Base-by-base conservation (phyloP, 2,113 vertebrate genomes). In the Hepsetus odoe region DNA sequence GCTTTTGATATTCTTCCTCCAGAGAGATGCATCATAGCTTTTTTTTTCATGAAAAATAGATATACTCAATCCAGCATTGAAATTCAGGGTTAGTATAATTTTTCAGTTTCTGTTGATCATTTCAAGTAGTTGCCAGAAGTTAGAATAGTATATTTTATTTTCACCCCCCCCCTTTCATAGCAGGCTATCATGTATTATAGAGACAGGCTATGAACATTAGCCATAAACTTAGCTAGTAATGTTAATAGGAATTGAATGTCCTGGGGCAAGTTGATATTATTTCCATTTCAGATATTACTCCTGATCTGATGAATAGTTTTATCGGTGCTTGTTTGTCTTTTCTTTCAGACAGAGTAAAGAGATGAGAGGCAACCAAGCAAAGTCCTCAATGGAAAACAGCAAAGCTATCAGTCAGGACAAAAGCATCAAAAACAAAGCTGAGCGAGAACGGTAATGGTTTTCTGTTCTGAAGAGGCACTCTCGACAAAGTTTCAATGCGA, bases 321-420 rank as follows among this genome's bases (percentile, higher is more conserved):
- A 58, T 46, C n/a, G 65, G 66, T 20, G 46, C 51, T 68, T 35
- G 59, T 58, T 28, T 65, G 30, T 44, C 40, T 75, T 24, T 74
- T 71, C 59, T 56, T 61, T n/a, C 72, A 99, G 98, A 82, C 95
- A 98, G 91, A 97, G 95, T 91, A 99, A 99, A 86, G 97, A 99
- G 85, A 98, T 99, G 96, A 90, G 95, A 30, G 95, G 95, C 62
- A 98, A 97, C 89, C 98, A 99, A 86, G 96, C 98, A 30, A 99
- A 99, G 92, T 95, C 95, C 84, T 99, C 98, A 59, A 99, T 99
- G 98, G 98, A 99, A 86, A 98, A 98, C 86, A 95, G 96, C 89
- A 99, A 98, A 95, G 97, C 96, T 84, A 99, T 99, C 90, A 99
- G 96, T 89, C 97, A 99, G 86, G 98, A 99, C 87, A 98, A 98